Evolutionary conservation across 2,113 vertebrate genomes (phyloP).

Genomic region (Butorides virescens): DNA sequence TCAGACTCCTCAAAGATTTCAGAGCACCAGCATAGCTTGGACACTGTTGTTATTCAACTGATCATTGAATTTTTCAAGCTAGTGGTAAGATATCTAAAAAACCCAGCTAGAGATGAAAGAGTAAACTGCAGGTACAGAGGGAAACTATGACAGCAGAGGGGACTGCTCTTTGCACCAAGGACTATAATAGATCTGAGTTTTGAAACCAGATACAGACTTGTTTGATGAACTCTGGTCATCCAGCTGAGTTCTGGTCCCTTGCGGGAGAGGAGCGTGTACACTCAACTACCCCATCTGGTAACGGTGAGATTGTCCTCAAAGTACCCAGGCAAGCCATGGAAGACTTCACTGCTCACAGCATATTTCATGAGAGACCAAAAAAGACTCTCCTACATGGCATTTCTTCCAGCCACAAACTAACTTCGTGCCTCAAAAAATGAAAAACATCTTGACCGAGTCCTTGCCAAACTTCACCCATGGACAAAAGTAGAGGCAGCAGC

Average conservation of each 20-base stretch:
- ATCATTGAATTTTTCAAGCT: neutral
- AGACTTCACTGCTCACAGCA: neutral
- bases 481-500: neutral
- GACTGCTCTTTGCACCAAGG: neutral
- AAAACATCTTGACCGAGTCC: neutral
- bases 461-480: neutral
- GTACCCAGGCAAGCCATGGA: neutral
- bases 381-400: neutral
- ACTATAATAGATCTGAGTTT: neutral
- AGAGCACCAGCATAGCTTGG: neutral
- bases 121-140: neutral
- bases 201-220: neutral
- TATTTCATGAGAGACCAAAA: neutral
- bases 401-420: neutral
- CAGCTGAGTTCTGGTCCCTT: neutral
- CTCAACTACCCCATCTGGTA: neutral
- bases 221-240: neutral
- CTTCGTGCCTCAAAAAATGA: neutral
- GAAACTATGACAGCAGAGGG: neutral
- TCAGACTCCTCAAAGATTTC: neutral
- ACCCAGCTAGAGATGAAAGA: neutral
- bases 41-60: neutral
- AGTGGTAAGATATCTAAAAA: neutral
- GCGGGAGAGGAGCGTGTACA: rapidly evolving
- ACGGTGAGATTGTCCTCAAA: neutral